A percentile compares a stretch with the other conserved stretches of the same genome.
Evolutionary conservation across 2,888 invertebrate genomes (phyloP).

Genomic region (Microplitis deprimator): DNA sequence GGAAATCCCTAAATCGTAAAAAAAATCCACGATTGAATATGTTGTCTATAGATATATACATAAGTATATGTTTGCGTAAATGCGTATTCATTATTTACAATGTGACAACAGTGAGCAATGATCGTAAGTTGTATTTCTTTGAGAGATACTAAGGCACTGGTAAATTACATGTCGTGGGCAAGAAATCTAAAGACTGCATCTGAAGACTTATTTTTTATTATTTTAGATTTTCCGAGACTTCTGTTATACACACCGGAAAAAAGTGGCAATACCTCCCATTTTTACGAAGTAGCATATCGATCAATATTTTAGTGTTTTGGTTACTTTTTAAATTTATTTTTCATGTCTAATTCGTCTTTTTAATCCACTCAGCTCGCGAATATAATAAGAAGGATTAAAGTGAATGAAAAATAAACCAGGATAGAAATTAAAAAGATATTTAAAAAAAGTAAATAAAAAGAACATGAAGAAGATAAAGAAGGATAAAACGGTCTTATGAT

Average conservation of each 20-base stretch:
- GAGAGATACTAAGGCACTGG: constrained; percentile 54
- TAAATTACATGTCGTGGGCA: background rate
- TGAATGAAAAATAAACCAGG: constrained; percentile 18
- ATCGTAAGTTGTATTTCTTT: constrained; percentile 62
- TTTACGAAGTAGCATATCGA: too few species aligned
- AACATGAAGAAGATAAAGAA: constrained; percentile 20
- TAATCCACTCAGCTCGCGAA: background rate
- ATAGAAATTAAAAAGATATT: constrained; percentile 20
- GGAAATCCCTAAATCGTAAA: too few species aligned
- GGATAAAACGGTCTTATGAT: constrained; percentile 47
- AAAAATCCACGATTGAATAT: too few species aligned
- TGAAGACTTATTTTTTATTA: too few species aligned
- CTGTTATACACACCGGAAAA: too few species aligned
- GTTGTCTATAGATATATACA: too few species aligned
- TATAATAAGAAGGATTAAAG: constrained; percentile 11
- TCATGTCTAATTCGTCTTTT: background rate
- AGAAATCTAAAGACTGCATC: background rate
- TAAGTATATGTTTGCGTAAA: background rate
- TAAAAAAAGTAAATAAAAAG: constrained; percentile 25
- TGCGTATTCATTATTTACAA: constrained; percentile 20
- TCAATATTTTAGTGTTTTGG: too few species aligned
- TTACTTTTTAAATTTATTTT: background rate
- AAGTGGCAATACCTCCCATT: too few species aligned
- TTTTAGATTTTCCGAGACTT: too few species aligned
- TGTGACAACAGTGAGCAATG: constrained; percentile 57